Evolutionary conservation across 2,797 vertebrate species (phyloP).

Genomic region (Antennarius maculatus): DNA sequence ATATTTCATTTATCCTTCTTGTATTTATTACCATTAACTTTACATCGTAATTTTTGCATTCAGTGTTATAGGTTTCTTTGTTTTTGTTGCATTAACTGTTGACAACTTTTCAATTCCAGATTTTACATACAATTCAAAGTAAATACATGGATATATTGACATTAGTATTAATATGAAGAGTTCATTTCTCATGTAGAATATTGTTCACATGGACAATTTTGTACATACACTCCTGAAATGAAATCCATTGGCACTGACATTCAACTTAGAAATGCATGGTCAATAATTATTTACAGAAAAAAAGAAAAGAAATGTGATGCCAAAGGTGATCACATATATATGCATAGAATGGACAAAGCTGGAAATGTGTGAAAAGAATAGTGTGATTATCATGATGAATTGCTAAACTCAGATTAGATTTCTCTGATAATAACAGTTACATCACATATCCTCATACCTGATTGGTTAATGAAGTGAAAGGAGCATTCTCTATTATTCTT

Average conservation of each 20-base stretch:
- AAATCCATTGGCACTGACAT: conserved; percentile 37
- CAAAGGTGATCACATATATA: conserved; percentile 51
- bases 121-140: neutral
- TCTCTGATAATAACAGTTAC: conserved; percentile 73
- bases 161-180: conserved; percentile 13
- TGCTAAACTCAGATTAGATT: conserved; percentile 66
- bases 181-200: conserved; percentile 12
- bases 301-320: conserved; percentile 43
- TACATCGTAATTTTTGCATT: conserved; percentile 12
- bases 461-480: conserved; percentile 75
- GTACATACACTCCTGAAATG: conserved; percentile 36
- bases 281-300: conserved; percentile 51
- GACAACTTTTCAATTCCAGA: conserved; percentile 9
- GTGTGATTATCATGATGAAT: conserved; percentile 69
- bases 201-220: neutral
- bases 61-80: neutral
- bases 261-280: conserved; percentile 40
- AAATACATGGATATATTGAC: conserved; percentile 1
- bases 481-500: conserved; percentile 73
- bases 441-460: conserved; percentile 76
- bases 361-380: conserved; percentile 55
- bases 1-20: conserved; percentile 42
- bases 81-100: neutral
- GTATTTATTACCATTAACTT: neutral
- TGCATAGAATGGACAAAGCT: conserved; percentile 25